Evolutionary conservation across 2,113 vertebrate species (phyloP), one percentile per base, ranked within the genome.

Genomic region (Lagenorhynchus albirostris): DNA sequence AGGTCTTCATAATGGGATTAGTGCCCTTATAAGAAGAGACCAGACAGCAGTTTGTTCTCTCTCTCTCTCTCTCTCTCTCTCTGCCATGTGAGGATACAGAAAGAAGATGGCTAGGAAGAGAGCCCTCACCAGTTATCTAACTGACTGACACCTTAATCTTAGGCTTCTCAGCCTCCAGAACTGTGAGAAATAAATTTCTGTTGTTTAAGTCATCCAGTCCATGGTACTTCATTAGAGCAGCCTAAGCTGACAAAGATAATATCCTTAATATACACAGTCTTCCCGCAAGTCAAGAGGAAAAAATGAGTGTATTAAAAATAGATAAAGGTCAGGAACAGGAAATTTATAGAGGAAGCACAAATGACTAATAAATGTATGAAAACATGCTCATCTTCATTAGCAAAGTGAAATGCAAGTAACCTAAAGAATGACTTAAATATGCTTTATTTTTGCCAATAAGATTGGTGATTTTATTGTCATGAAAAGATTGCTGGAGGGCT

Each of bases 371-470:
- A 91, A 79, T 29, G 6, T 83, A 73, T 73, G 71, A 94, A 84
- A 95, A 91, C 11, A 62, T 83, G 62, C 21, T 84, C 55, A 23
- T 29, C 8, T 65, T 91, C 18, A 94, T 62, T 83, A 91, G 33
- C 68, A 71, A 87, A 25, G 50, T 67, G 41, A 93, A 86, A 81
- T 62, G 38, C 44, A 86, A 95, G 29, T 74, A 60, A 76, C 29
- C 71, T 23, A 88, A 91, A 44, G 1, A n/a, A 18, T 47, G 29
- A 67, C 29, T 77, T 73, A 67, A 96, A 53, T 88, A 36, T 60
- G 50, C 88, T 67, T 93, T 91, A 58, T 65, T 91, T 96, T 96
- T 92, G 33, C 63, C 81, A 44, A 67, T 79, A 47, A 89, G 21
- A 79, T 84, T 76, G 44, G 12, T 73, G 10, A 84, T 50, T 47